Evolutionary conservation across 2,797 vertebrate genomes (phyloP), one percentile per base, ranked within the genome.

Genomic region (Perodicticus potto): DNA sequence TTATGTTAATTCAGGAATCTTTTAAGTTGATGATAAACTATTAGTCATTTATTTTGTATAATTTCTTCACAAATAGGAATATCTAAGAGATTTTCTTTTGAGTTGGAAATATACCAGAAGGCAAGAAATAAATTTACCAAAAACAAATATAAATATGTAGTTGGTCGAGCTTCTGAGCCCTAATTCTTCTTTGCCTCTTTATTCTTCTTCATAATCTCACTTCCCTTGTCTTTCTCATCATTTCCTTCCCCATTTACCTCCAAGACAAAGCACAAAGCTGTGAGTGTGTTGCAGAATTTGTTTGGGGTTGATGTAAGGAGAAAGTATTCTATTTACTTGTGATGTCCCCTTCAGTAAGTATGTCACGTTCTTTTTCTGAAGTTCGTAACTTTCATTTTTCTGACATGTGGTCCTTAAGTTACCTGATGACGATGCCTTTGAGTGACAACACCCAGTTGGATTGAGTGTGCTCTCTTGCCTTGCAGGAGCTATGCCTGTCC

Each of bases 401-500:
- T 8, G 0, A 12, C 11, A 4, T 7, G 1, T 7, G 4, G 3
- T 49, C 14, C 20, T 32, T 14, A 3, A 22, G 29, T 2, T 14
- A 7, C 29, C n/a, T 57, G 32, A 13, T 11, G 8, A 25, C 5
- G 59, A 0, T 34, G 3, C 55, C 25, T 86, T 55, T 49, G 3
- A 1, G 1, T 49, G 55, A 37, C 7, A 4, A 0, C 37, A 2
- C n/a, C 14, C 16, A 0, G 5, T 40, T 14, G 12, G 43, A 67
- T 13, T 96, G 40, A 97, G 11, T 1, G 0, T 97, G 94, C 97
- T 43, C 43, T 86, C 80, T 53, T 93, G 3, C 87, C 25, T 93
- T 98, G 22, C 96, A 99, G 98, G 98, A 99, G 97, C 98, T 97
- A 99, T 99, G 99, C 99, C 99, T 96, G 99, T 99, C 98, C 99